Evolutionary conservation across 2,888 invertebrate genomes (phyloP).

Genomic region (Tetranychus piercei): DNA sequence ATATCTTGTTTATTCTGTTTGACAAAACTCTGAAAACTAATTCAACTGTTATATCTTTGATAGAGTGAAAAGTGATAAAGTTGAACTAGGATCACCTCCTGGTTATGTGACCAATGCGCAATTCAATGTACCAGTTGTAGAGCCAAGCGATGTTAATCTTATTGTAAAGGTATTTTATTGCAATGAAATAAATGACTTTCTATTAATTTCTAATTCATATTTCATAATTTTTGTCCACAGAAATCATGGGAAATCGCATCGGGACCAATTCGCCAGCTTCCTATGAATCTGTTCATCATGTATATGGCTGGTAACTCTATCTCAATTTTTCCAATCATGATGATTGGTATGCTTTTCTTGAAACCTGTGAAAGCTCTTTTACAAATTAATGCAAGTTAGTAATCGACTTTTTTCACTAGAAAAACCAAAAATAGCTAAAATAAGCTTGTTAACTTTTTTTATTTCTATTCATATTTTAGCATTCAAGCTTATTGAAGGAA

Average conservation of each 20-base stretch:
- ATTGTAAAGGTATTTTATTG: constrained; percentile 47
- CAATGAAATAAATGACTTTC: background rate
- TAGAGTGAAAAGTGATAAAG: constrained; percentile 16
- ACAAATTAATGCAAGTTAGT: constrained; percentile 45
- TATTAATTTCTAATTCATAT: background rate
- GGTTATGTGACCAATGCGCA: constrained; percentile 59
- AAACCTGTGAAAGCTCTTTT: constrained; percentile 88
- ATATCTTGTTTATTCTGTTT: background rate
- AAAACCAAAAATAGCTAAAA: background rate
- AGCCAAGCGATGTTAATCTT: constrained; percentile 61
- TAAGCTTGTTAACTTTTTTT: background rate
- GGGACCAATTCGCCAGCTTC: constrained; percentile 73
- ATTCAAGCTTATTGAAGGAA: constrained; percentile 83
- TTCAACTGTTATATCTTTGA: too few species aligned
- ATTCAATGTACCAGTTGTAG: constrained; percentile 52
- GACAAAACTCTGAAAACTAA: background rate
- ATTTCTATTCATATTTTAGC: constrained; percentile 33
- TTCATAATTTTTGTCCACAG: constrained; percentile 27
- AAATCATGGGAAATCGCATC: constrained; percentile 92
- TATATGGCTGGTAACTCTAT: constrained; percentile 99
- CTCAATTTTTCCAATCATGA: constrained; percentile 99
- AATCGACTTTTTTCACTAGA: background rate
- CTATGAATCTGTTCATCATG: constrained; percentile 99
- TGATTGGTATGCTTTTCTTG: constrained; percentile 98
- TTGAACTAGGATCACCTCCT: constrained; percentile 56